Conservation (phyloP, 2,888 invertebrate species). For the Altica lythri region DNA sequence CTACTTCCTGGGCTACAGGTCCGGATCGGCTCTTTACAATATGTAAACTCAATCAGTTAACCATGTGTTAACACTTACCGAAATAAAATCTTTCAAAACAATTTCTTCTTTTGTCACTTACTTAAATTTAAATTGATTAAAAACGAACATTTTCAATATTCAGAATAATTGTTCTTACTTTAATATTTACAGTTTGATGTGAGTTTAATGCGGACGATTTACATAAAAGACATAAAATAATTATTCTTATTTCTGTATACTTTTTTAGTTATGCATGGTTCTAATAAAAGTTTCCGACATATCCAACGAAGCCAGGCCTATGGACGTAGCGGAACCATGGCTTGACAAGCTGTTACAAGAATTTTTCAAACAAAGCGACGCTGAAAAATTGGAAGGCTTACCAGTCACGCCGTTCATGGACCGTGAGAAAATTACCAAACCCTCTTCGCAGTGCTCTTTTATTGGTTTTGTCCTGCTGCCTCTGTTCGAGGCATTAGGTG, state of each 20-base stretch:
- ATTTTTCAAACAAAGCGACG: conserved; percentile 79
- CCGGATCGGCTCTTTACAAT: no score
- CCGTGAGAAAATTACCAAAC: conserved; percentile 81
- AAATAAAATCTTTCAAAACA: no score
- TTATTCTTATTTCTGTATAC: conserved; percentile 1
- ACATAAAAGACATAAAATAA: no score
- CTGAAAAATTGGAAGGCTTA: conserved; percentile 79
- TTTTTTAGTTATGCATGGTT: conserved; percentile 71
- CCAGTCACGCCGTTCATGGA: conserved; percentile 89
- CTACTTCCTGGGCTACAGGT: no score
- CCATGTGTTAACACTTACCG: no score
- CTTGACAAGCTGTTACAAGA: conserved; percentile 74
- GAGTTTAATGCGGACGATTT: no score
- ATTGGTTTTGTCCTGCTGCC: conserved; percentile 81
- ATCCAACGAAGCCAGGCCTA: conserved; percentile 80
- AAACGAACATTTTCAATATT: no score
- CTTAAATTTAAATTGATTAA: no score
- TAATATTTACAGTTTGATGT: no score
- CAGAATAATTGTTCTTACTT: no score
- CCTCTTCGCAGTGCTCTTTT: conserved; percentile 82
- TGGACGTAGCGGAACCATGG: conserved; percentile 85
- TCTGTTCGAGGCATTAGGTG: conserved; percentile 77
- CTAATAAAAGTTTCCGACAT: conserved; percentile 85
- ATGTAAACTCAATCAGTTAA: no score
- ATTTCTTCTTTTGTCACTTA: no score